phyloP scores from a whole-genome alignment of 1,140 invertebrate genomes.

The Helicorthomorpha holstii region DNA sequence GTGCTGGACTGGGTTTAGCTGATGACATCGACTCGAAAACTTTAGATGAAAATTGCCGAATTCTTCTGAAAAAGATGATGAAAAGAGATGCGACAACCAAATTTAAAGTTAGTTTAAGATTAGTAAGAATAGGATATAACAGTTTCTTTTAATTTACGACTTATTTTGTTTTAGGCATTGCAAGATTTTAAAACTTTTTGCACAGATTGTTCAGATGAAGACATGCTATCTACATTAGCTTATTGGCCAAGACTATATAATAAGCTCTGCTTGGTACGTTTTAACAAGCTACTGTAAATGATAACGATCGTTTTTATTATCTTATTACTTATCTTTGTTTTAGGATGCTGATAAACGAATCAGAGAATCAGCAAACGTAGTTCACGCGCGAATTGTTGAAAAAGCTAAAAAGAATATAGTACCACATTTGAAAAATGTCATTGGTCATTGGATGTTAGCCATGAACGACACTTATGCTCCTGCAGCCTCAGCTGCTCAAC shows the following conservation, averaged over 20 bases:
- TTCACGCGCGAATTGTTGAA: constrained; percentile 43
- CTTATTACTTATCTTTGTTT: no score
- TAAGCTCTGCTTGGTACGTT: constrained; percentile 37
- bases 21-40: no score
- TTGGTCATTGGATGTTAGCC: constrained; percentile 55
- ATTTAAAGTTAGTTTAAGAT: constrained; percentile 41
- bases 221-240: constrained; percentile 44
- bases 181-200: constrained; percentile 56
- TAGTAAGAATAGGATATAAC: constrained; percentile 4
- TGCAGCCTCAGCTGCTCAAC: constrained; percentile 48
- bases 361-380: constrained; percentile 40
- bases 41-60: constrained; percentile 26
- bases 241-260: constrained; percentile 62
- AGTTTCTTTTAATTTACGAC: not conserved
- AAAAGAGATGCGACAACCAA: constrained; percentile 77
- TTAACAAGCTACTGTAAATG: not conserved
- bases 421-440: constrained; percentile 52
- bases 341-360: constrained; percentile 59
- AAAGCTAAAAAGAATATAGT: constrained; percentile 54
- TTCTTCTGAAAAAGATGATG: constrained; percentile 36
- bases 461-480: constrained; percentile 66
- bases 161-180: constrained; percentile 39
- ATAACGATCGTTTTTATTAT: constrained; percentile 1
- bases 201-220: constrained; percentile 32
- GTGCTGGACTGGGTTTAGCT: constrained; percentile 4